phyloP scores from a whole-genome alignment of 1,140 invertebrate genomes.

The Drosophila malerkotliana region DNA sequence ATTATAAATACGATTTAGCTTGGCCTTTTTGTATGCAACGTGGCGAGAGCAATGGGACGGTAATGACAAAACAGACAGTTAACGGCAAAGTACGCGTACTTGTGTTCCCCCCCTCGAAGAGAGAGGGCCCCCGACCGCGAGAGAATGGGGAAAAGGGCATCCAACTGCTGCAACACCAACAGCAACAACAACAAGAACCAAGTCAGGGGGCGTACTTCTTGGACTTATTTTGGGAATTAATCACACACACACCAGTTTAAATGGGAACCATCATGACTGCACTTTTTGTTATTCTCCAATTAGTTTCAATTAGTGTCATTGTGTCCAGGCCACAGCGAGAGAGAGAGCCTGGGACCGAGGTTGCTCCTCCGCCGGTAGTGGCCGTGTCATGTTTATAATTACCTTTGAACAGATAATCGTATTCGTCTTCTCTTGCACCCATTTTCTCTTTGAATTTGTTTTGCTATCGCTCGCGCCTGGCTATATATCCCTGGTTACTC shows the following conservation, averaged over 20 bases:
- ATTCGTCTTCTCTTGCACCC: constrained; percentile 99
- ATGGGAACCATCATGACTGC: constrained; percentile 26
- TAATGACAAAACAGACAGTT: constrained; percentile 73
- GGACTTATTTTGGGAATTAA: constrained; percentile 38
- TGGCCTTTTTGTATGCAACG: constrained; percentile 64
- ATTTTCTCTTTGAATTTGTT: constrained; percentile 86
- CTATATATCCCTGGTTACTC: constrained; percentile 43
- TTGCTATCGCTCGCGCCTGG: constrained; percentile 45
- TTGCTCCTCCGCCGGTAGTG: constrained; percentile 16
- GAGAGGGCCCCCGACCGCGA: constrained; percentile 10
- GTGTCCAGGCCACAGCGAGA: constrained; percentile 20
- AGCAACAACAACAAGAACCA: constrained; percentile 17
- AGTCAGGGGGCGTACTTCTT: constrained; percentile 58
- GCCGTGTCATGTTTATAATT: constrained; percentile 79
- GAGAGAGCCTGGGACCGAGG: constrained; percentile 17
- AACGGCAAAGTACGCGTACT: constrained; percentile 62
- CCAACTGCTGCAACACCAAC: constrained; percentile 43
- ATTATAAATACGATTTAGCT: constrained; percentile 71
- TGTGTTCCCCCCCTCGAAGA: constrained; percentile 14
- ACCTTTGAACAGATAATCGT: constrained; percentile 99
- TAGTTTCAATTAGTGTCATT: constrained; percentile 77
- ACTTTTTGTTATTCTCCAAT: constrained; percentile 72
- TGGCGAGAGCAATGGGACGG: constrained; percentile 66
- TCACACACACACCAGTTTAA: constrained; percentile 30
- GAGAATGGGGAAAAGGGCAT: constrained; percentile 45